Conservation (phyloP, 30 jellyfish, hydroid and myxozoan genomes). For the Aurelia sp. region DNA sequence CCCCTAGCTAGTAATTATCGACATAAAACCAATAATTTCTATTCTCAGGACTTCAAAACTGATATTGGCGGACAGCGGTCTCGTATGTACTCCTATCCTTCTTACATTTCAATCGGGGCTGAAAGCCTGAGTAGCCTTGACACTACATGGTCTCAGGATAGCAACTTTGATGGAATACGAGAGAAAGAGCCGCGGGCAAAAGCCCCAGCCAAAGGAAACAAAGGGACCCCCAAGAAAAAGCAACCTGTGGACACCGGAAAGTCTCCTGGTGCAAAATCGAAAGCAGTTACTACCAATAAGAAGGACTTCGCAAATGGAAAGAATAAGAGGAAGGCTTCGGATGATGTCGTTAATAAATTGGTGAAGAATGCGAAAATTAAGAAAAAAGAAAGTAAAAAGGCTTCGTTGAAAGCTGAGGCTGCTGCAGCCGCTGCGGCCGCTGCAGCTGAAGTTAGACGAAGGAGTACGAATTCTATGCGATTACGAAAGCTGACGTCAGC, state of each 20-base stretch:
- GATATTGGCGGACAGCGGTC: conserved; percentile 27
- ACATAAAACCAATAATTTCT: not conserved
- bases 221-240: conserved; percentile 29
- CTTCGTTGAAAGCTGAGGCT: not conserved
- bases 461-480: conserved; percentile 73
- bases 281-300: not conserved
- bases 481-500: conserved; percentile 63
- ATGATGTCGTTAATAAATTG: not conserved
- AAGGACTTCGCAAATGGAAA: not conserved
- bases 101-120: conserved; percentile 66
- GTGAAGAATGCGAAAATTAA: conserved; percentile 47
- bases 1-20: no score
- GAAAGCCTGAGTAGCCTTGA: conserved; percentile 42
- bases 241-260: not conserved
- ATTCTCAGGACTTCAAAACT: conserved; percentile 40
- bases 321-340: conserved; percentile 36
- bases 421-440: conserved; percentile 16
- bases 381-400: conserved; percentile 27
- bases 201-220: conserved; percentile 13
- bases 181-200: not conserved
- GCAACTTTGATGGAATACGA: not conserved
- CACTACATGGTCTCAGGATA: conserved; percentile 57
- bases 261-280: not conserved
- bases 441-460: conserved; percentile 43
- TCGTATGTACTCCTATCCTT: conserved; percentile 55